Base-by-base conservation (phyloP, 1,140 invertebrate species). In the Euglossa dilemma region DNA sequence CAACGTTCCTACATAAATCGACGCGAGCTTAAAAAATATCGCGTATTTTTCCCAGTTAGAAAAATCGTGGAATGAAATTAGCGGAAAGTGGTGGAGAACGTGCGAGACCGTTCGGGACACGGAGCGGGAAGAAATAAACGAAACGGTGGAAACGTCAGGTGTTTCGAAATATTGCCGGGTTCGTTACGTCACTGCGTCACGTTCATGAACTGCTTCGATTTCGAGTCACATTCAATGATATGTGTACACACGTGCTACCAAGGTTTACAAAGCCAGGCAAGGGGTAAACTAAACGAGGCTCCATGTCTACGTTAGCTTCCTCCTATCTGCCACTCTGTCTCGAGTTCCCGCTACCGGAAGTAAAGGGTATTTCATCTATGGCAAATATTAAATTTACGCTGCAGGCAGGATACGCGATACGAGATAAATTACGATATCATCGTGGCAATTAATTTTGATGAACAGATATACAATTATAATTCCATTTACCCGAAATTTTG, bases 161-260 rank as follows among this genome's bases (percentile, higher is more conserved):
- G 56, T 56, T 36, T 16, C 36, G 61, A 64, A 69, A 84, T 89
- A 86, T 89, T 89, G 66, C 57, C 47, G 45, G 57, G 61, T 84
- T 89, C 71, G 78, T 89, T 88, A 88, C 52, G 25, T 76, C 80
- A 59, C 81, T 76, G 66, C 64, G 64, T 89, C 87, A 89, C 87
- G 87, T 89, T 61, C 85, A 36, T 25, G 16, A 56, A 36, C 82
- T 87, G 87, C 79, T 89, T 89, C 87, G 88, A 89, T 89, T 89
- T 89, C 88, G 85, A 89, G 88, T 89, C 88, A 89, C 88, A 89
- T 80, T 89, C 87, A 85, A 88, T 90, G 88, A 90, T 89, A 89
- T 90, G 86, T 89, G 89, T 89, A 86, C 88, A 90, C 86, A 90
- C 86, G 87, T 80, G 82, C 87, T 80, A 66, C 63, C 72, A 83